phyloP scores from a whole-genome alignment of 2,113 vertebrate genomes.

The Pteruthius melanotis region DNA sequence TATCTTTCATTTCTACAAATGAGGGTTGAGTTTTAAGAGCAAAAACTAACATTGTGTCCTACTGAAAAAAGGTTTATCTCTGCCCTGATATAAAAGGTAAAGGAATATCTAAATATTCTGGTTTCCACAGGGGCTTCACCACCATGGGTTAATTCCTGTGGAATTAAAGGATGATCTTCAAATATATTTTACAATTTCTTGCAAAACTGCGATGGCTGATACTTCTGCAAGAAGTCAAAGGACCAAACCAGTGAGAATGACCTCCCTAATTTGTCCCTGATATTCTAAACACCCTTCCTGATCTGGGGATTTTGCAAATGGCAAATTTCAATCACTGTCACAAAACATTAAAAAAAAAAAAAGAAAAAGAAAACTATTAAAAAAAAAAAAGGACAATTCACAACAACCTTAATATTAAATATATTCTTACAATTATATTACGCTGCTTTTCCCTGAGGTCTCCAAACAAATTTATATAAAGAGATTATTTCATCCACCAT shows the following conservation, averaged over 20 bases:
- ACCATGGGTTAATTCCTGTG: not conserved
- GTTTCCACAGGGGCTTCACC: not conserved
- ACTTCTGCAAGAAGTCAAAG: not conserved
- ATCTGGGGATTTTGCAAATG: not conserved
- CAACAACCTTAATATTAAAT: constrained; percentile 62
- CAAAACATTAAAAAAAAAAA: not conserved
- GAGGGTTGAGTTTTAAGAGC: not conserved
- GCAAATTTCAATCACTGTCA: not conserved
- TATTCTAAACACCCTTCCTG: not conserved
- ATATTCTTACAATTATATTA: constrained; percentile 58
- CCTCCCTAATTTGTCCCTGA: not conserved
- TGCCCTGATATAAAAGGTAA: not conserved
- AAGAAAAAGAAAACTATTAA: not conserved
- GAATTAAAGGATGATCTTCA: not conserved
- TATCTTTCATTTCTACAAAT: not conserved
- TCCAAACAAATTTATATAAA: constrained; percentile 44
- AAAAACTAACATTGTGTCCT: not conserved
- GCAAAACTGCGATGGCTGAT: not conserved
- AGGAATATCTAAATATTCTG: not conserved
- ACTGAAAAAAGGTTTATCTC: not conserved
- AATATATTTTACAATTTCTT: not conserved
- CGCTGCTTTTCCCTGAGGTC: not conserved
- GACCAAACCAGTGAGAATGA: not conserved
- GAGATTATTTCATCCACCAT: constrained; percentile 64
- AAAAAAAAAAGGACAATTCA: not conserved